Evolutionary conservation across 2,113 vertebrate species (phyloP).

Genomic region (Xerus inauris): DNA sequence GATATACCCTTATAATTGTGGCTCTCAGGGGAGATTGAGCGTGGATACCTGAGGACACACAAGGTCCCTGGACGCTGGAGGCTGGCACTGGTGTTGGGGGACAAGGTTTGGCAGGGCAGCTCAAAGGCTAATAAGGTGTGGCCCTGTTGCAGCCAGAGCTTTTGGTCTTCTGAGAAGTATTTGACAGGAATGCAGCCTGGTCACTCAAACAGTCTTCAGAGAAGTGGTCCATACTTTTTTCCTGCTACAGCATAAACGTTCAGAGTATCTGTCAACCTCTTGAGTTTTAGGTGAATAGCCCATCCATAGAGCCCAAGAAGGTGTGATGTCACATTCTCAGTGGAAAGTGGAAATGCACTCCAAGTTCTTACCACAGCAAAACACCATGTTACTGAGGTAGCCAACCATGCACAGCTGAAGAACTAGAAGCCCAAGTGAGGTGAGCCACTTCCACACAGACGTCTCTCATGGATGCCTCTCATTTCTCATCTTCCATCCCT

Average conservation of each 20-base stretch:
- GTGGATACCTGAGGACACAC: neutral
- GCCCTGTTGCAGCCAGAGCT: neutral
- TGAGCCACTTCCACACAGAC: neutral
- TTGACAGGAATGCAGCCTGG: neutral
- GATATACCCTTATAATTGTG: neutral
- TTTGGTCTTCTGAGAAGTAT: neutral
- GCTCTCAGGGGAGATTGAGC: neutral
- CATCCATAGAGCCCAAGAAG: neutral
- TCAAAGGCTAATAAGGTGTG: neutral
- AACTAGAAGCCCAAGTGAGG: neutral
- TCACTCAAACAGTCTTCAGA: neutral
- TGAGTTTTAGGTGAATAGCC: neutral
- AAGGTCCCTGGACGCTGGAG: neutral
- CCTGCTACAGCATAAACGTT: neutral
- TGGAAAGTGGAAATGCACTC: neutral
- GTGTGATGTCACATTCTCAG: neutral
- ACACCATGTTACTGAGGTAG: neutral
- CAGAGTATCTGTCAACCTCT: neutral
- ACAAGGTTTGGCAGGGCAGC: neutral
- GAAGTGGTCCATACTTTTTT: neutral
- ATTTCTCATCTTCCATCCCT: neutral
- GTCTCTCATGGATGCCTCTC: neutral
- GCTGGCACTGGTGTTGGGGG: too few species aligned
- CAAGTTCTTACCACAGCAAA: neutral
- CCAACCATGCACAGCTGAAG: neutral